phyloP scores from a whole-genome alignment of 2,888 invertebrate species.

The Hirtodrosophila confusa region DNA sequence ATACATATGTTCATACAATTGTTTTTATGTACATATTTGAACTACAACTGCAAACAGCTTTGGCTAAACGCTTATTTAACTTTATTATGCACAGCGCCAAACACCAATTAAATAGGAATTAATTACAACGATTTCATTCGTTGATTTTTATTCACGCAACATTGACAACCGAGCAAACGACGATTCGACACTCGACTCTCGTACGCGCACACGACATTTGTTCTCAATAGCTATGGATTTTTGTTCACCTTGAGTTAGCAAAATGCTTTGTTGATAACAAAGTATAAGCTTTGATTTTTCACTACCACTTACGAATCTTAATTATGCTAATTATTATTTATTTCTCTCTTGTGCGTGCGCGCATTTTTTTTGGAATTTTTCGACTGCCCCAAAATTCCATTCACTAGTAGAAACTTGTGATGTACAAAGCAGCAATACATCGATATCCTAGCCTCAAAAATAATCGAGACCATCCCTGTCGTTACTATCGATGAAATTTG shows the following conservation, averaged over 20 bases:
- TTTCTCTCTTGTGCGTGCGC: constrained; percentile 48
- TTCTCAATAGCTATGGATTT: constrained; percentile 48
- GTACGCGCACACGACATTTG: constrained; percentile 48
- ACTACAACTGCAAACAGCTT: constrained; percentile 17
- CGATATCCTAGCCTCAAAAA: constrained; percentile 21
- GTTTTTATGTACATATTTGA: constrained; percentile 12
- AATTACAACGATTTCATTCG: constrained; percentile 71
- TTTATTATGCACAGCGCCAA: constrained; percentile 57
- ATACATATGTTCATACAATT: constrained; percentile 10
- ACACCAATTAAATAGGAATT: constrained; percentile 73
- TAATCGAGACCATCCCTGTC: constrained; percentile 14
- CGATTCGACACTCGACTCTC: constrained; percentile 38
- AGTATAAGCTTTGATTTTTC: constrained; percentile 33
- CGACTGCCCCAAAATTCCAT: constrained; percentile 65
- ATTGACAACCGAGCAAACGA: constrained; percentile 55
- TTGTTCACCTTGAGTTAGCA: constrained; percentile 36
- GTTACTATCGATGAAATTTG: constrained; percentile 30
- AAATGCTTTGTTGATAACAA: constrained; percentile 29
- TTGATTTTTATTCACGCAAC: constrained; percentile 71
- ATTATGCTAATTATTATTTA: constrained; percentile 47
- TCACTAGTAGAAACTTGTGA: constrained; percentile 61
- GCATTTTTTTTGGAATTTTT: constrained; percentile 72
- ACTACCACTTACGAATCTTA: constrained; percentile 60
- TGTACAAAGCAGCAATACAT: constrained; percentile 28
- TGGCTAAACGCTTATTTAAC: constrained; percentile 34